Percentiles rank a stretch among this genome's conserved stretches.
Conservation (phyloP, 2,797 vertebrate genomes). For the Sitta carolinensis region DNA sequence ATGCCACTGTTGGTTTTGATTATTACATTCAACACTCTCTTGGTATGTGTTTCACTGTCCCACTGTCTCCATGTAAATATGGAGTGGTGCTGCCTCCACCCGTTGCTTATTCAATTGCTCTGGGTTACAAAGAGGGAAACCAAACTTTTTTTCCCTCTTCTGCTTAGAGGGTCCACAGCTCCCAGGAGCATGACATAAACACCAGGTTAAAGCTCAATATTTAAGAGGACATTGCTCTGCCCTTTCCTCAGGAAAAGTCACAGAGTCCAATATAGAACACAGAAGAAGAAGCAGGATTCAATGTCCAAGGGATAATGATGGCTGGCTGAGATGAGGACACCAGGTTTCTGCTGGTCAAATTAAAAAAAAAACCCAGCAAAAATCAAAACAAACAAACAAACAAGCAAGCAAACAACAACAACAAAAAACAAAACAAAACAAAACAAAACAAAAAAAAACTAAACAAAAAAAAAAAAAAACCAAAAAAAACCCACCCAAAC, state of each 20-base stretch:
- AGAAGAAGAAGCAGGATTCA: not conserved
- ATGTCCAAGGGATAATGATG: not conserved
- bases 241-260: not conserved
- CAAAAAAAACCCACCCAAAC: no score
- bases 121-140: not conserved
- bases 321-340: not conserved
- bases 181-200: not conserved
- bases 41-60: conserved; percentile 25
- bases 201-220: not conserved
- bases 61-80: conserved; percentile 24
- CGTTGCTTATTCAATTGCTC: not conserved
- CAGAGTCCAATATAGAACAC: not conserved
- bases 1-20: conserved; percentile 59
- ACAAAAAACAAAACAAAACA: no score
- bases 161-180: not conserved
- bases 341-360: not conserved
- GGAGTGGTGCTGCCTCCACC: conserved; percentile 42
- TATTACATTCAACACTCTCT: conserved; percentile 9
- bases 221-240: not conserved
- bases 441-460: no score
- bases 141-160: not conserved
- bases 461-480: rapidly evolving
- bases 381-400: no score
- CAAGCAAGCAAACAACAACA: rapidly evolving
- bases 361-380: not conserved